phyloP scores from a whole-genome alignment of 2,888 invertebrate genomes.

The Automeris io region DNA sequence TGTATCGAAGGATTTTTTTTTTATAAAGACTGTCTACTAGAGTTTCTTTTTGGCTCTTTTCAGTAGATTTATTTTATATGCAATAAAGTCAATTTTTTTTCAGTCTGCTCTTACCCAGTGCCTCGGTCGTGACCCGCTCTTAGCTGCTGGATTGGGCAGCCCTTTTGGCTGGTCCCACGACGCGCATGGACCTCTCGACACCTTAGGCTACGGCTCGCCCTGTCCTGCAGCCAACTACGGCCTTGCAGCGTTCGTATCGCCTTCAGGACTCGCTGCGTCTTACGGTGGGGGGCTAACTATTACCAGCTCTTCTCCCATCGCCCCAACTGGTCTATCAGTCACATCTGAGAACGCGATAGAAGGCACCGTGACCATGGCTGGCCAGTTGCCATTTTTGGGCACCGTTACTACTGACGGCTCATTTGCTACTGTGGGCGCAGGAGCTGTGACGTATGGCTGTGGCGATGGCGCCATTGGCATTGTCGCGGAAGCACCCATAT shows the following conservation, averaged over 20 bases:
- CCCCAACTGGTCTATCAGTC: constrained; percentile 32
- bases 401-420: constrained; percentile 28
- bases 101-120: constrained; percentile 13
- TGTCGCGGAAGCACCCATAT: constrained; percentile 13
- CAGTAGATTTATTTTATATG: no score
- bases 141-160: constrained; percentile 10
- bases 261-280: constrained; percentile 21
- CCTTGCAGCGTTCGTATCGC: constrained; percentile 20
- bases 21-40: no score
- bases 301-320: constrained; percentile 27
- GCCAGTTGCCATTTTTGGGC: constrained; percentile 32
- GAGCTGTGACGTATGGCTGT: constrained; percentile 31
- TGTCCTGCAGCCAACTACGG: no score
- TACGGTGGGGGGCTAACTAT: constrained; percentile 24
- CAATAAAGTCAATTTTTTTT: no score
- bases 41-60: no score
- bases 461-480: constrained; percentile 24
- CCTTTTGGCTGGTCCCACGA: constrained; percentile 13
- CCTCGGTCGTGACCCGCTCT: constrained; percentile 7
- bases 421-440: constrained; percentile 32
- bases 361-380: constrained; percentile 25
- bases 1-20: no score
- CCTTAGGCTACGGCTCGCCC: no score
- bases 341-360: constrained; percentile 31
- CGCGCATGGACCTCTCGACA: constrained; percentile 13